These are phyloP conservation scores for Druceiella hillmani DNA, from an alignment of 2,888 invertebrate genomes.

Conservation along the genomic window DNA sequence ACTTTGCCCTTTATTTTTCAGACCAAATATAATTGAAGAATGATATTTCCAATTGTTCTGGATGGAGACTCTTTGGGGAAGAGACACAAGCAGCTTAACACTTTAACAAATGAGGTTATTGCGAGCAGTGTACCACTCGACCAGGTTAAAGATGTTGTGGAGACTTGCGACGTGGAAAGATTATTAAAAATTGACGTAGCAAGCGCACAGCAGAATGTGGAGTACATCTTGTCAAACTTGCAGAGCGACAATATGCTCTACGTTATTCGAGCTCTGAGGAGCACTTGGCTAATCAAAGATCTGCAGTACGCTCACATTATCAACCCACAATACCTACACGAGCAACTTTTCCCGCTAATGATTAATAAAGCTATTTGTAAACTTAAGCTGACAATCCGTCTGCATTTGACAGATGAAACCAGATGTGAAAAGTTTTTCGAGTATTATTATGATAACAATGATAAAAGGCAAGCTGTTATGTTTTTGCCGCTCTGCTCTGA, in stretches of 20 bases:
- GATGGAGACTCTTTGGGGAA: constrained; percentile 30
- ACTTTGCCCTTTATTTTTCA: too few relatives aligned
- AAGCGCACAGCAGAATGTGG: constrained; percentile 30
- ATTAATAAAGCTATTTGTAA: constrained; percentile 33
- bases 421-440: constrained; percentile 36
- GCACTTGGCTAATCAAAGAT: constrained; percentile 36
- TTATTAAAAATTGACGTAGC: constrained; percentile 37
- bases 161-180: constrained; percentile 31
- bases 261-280: constrained; percentile 35
- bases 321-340: constrained; percentile 34
- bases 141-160: constrained; percentile 8
- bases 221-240: constrained; percentile 32
- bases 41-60: constrained; percentile 26
- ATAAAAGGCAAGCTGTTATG: constrained; percentile 23
- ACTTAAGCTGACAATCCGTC: constrained; percentile 32
- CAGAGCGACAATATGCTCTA: constrained; percentile 36
- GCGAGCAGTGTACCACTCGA: constrained; percentile 7
- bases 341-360: constrained; percentile 33
- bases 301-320: constrained; percentile 33
- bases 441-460: constrained; percentile 28
- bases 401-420: constrained; percentile 32
- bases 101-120: constrained; percentile 26
- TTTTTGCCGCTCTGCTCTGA: too few relatives aligned
- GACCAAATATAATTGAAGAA: too few relatives aligned
- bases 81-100: constrained; percentile 30